Evolutionary conservation across 64 coral and sea anemone genomes (phyloP), one percentile per base, ranked within the genome.

Genomic region (Pachyseris speciosa): DNA sequence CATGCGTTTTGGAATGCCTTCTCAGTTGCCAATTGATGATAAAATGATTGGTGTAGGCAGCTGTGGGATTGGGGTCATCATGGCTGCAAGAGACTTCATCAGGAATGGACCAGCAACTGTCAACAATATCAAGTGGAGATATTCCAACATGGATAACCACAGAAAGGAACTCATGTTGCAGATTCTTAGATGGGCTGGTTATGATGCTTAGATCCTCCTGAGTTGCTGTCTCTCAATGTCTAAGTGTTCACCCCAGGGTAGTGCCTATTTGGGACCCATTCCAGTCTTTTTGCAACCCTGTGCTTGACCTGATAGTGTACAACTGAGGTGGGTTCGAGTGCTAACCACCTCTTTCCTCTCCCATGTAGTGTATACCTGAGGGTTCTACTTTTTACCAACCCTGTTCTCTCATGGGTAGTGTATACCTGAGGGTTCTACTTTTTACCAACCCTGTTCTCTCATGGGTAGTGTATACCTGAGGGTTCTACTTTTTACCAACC

Each of bases 11-110:
- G 72, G 86, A 24, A 89, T 89, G 86, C 86, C 87, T 27, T 88
- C 86, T 32, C 33, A 88, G 17, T 19, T 47, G 29, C 69, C 85
- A 0, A 17, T 73, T 34, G 66, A 69, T 24, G 5, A 75, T 6
- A 88, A 43, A 6, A 78, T 66, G 52, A 67, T 65, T 78, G 86
- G 86, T 16, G 32, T 42, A n/a, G 72, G 86, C 2, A 89, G 86
- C 28, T 89, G 86, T 88, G 86, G 86, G 26, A 63, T 88, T 1
- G 86, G 86, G 8, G 72, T 89, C 7, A 78, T 89, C 20, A 78
- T 48, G 28, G 55, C 72, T 48, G 86, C 86, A 22, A 89, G 61
- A 67, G 86, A 89, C 42, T 89, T 89, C 36, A 89, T 89, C 13
- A 17, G 43, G 12, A 15, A 64, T 78, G 86, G 86, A 16, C 24